Base-by-base conservation (phyloP, 2,888 invertebrate genomes). In the Phoronis australis region DNA sequence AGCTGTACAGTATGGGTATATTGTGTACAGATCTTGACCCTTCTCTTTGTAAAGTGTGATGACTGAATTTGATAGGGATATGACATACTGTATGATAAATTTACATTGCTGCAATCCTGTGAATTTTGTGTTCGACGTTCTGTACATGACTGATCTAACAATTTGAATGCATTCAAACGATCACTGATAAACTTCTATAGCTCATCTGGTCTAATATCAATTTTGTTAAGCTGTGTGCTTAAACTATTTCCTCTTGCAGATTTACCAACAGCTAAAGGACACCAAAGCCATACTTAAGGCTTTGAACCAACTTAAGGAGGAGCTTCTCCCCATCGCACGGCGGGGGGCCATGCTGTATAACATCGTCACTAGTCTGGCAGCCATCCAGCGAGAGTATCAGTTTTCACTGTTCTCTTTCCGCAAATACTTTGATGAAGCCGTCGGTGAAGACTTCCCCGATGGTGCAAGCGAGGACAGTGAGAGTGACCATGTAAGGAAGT, bases 351-450 rank as follows among this genome's bases (percentile, higher is more conserved):
- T 69, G 61, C 57, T 75, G 56, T 73, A 62, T 51, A 61, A 66
- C n/a, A 56, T 72, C 18, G 58, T 69, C n/a, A 53, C 69, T 25
- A 64, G 66, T 41, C 56, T 74, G 50, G 59, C 64, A 37, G 61
- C 62, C 42, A 50, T 74, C 12, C 64, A 65, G 25, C 64, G 63
- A 23, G 70, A 72, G 54, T 73, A 74, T 56, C 70, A 69, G 60
- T 73, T 73, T 62, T 61, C 71, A 9, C 54, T 73, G 55, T 54
- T 61, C 24, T 71, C 68, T 56, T 75, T 75, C 57, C 55, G 71
- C 18, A 52, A 62, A 20, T 58, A 74, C 52, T 75, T 72, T 66
- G 72, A 75, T 55, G 71, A 72, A 48, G 71, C 73, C 4, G 60
- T 74, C 9, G 72, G 72, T 37, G 68, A 66, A 4, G 63, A 67